Base-by-base conservation (phyloP, 2,888 invertebrate species). In the Tenthredo amoena region DNA sequence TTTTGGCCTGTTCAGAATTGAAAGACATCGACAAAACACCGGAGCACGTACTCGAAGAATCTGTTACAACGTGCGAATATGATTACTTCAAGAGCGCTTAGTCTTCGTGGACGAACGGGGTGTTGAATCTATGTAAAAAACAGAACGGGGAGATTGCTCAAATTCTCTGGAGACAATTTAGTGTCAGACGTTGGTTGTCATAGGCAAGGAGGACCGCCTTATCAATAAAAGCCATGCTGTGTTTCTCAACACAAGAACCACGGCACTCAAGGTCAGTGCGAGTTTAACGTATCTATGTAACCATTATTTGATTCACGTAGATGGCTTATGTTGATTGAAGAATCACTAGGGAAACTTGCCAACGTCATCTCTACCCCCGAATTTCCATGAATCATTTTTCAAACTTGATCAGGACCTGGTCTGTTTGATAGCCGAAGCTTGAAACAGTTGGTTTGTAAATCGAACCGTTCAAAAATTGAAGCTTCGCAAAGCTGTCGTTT, bases 201-300 rank as follows among this genome's bases (percentile, higher is more conserved):
- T 98, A 90, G 98, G 98, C 0, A 95, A 96, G 89, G 96, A 97
- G 90, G 98, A 98, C 93, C 96, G 97, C 0, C 94, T 98, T 94
- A 95, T 98, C 0, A 96, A 96, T 0, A 92, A 94, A 37, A 96
- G 96, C 86, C 98, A 98, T 94, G 95, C 96, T 0, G 94, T 96
- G 0, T 96, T 96, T 94, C 94, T 98, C 31, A 94, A 95, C 82
- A 94, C 95, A n/a, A 94, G 96, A 89, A 96, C 97, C 97, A 83
- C 93, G 94, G 87, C 94, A 94, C 34, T 95, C 96, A 26, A 18
- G 50, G 18, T 50, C 18, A 50, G 50, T 50, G 18, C 50, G 5
- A 50, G 18, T 50, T 50, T 4, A 18, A 50, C 40, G 10, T 43
- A 43, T 43, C 10, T 43, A 34, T 4, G 1, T 34, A 34, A 34